Conservation (phyloP, 2,113 vertebrate genomes). For the Orycteropus afer region DNA sequence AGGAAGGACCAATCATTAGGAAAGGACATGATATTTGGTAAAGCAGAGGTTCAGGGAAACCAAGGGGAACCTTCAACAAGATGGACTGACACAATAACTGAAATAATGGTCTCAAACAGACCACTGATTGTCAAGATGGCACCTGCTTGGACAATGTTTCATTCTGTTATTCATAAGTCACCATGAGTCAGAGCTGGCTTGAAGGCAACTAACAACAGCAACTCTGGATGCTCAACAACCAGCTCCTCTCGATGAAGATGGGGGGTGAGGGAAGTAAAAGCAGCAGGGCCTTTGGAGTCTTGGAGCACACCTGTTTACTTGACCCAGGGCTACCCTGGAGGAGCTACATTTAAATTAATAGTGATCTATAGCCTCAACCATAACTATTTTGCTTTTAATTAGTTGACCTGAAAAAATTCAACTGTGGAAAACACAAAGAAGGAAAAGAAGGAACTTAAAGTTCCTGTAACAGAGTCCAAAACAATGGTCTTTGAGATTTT, state of each 20-base stretch:
- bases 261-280: not conserved
- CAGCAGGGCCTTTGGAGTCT: not conserved
- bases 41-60: not conserved
- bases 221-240: not conserved
- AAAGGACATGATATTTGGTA: not conserved
- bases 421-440: not conserved
- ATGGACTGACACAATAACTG: not conserved
- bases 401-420: not conserved
- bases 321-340: too few species aligned
- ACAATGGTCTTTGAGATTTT: not conserved
- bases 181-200: not conserved
- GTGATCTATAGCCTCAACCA: not conserved
- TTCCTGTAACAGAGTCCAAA: not conserved
- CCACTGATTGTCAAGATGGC: not conserved
- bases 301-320: not conserved
- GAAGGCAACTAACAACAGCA: not conserved
- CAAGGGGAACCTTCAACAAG: not conserved
- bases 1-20: not conserved
- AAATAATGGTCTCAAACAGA: not conserved
- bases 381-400: not conserved
- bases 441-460: not conserved
- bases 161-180: not conserved
- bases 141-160: not conserved
- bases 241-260: not conserved
- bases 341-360: not conserved